Evolutionary conservation across 1,140 invertebrate genomes (phyloP).

Genomic region (Stegodyphus mimosarum): DNA sequence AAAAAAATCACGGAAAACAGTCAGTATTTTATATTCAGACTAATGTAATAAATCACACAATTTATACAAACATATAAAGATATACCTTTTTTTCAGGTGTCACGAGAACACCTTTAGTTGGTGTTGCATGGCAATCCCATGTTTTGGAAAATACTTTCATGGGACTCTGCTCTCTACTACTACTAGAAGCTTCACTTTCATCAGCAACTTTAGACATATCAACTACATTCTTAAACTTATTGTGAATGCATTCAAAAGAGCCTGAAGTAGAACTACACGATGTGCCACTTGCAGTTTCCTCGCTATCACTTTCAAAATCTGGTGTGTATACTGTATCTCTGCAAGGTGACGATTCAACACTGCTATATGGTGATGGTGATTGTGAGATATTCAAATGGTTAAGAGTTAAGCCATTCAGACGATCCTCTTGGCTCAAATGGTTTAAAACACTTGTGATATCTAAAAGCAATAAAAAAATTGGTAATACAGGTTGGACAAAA

Average conservation of each 20-base stretch:
- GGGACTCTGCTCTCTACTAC: conserved; percentile 69
- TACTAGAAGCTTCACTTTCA: conserved; percentile 64
- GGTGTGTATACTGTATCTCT: conserved; percentile 64
- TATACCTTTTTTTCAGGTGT: conserved; percentile 71
- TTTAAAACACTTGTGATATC: conserved; percentile 33
- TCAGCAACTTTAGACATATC: conserved; percentile 58
- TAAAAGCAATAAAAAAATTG: neutral
- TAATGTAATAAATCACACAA: too few relatives aligned
- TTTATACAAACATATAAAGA: neutral
- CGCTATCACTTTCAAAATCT: conserved; percentile 65
- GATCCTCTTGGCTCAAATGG: neutral
- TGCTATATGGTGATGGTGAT: conserved; percentile 36
- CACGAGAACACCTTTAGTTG: conserved; percentile 72
- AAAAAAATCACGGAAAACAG: too few relatives aligned
- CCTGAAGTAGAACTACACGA: conserved; percentile 57
- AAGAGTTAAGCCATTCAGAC: neutral
- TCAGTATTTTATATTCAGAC: too few relatives aligned
- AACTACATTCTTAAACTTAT: conserved; percentile 66
- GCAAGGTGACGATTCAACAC: conserved; percentile 50
- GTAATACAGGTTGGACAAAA: neutral
- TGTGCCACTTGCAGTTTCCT: conserved; percentile 67
- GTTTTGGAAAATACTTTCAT: conserved; percentile 70
- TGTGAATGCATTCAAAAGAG: conserved; percentile 58
- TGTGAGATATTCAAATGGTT: conserved; percentile 17
- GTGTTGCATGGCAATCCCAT: conserved; percentile 73